Evolutionary conservation across 2,113 vertebrate species (phyloP).

Genomic region (Corythornis vintsioides): DNA sequence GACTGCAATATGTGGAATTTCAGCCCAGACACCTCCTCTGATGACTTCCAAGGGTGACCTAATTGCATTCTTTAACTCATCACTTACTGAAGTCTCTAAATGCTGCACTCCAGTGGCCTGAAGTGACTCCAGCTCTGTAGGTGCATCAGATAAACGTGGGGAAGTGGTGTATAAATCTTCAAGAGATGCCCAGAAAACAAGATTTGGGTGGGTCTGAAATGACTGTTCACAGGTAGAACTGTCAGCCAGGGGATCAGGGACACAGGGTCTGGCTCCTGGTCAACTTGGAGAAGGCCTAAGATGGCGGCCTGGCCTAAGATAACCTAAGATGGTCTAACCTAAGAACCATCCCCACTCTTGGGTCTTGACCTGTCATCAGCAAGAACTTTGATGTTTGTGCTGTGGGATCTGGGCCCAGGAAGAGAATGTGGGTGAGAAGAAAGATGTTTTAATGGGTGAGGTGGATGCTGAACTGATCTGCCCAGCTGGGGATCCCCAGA

Average conservation of each 20-base stretch:
- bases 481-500: neutral
- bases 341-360: neutral
- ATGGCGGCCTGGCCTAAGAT: no score
- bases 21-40: neutral
- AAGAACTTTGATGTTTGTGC: neutral
- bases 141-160: neutral
- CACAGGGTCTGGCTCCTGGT: neutral
- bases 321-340: neutral
- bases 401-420: neutral
- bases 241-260: accelerated
- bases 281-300: neutral
- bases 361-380: neutral
- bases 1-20: neutral
- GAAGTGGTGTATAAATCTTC: neutral
- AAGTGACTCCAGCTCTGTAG: neutral
- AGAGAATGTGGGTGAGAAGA: neutral
- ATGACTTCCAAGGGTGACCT: neutral
- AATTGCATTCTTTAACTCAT: neutral
- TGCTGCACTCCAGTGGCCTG: neutral
- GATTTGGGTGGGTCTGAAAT: neutral
- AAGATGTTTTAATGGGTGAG: neutral
- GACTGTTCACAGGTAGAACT: neutral
- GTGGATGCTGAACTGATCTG: neutral
- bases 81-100: neutral
- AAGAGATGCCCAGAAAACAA: neutral